phyloP scores from a whole-genome alignment of 2,797 vertebrate species.

The Dendrocincla tyrannina region DNA sequence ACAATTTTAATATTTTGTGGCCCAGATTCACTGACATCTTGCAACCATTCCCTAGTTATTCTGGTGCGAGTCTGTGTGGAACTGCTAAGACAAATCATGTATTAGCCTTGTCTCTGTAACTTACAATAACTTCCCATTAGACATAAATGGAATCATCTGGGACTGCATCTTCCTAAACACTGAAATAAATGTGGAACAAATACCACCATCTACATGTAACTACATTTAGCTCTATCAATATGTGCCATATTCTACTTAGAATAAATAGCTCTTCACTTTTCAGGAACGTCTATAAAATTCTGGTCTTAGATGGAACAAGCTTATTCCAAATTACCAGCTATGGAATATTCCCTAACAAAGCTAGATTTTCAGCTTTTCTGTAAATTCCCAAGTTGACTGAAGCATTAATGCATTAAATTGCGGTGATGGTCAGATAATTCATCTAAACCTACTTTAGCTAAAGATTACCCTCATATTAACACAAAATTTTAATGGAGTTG shows the following conservation, averaged over 20 bases:
- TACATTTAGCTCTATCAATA: not conserved
- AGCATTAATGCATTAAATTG: not conserved
- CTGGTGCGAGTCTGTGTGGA: not conserved
- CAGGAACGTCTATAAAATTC: not conserved
- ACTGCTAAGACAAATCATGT: not conserved
- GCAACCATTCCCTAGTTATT: constrained; percentile 8
- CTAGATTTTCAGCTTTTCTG: not conserved
- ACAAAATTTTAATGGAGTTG: not conserved
- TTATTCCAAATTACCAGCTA: not conserved
- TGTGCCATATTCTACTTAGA: not conserved
- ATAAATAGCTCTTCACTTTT: constrained; percentile 4
- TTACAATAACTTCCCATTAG: not conserved
- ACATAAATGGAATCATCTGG: constrained; percentile 15
- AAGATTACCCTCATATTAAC: not conserved
- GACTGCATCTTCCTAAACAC: not conserved
- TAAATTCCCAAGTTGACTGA: not conserved
- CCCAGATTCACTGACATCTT: constrained; percentile 10
- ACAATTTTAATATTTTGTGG: not conserved
- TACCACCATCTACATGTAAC: not conserved
- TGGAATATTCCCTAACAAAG: not conserved
- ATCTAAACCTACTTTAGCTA: not conserved
- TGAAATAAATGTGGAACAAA: constrained; percentile 8
- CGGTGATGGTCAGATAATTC: not conserved
- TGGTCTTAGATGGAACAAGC: not conserved
- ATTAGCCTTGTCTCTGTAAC: not conserved